These are phyloP conservation scores for Ptyas mucosa DNA, from an alignment of 2,113 vertebrate genomes.

Conservation along the genomic window DNA sequence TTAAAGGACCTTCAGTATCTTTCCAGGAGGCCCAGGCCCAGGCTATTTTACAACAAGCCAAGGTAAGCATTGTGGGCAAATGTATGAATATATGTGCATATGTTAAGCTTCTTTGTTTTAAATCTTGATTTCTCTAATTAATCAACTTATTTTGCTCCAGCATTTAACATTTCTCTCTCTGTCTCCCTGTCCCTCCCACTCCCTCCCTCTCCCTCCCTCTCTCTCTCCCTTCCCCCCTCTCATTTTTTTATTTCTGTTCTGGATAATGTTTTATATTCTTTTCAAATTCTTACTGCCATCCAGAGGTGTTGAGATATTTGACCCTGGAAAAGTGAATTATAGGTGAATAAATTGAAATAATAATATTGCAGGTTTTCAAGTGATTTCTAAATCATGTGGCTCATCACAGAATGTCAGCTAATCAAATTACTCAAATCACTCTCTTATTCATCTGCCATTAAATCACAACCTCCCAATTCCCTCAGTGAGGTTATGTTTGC, in stretches of 20 bases:
- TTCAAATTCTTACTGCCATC: neutral
- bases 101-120: neutral
- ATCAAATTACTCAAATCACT: neutral
- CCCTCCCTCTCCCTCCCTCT: too few species aligned
- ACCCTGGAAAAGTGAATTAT: neutral
- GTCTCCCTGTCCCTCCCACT: too few species aligned
- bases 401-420: neutral
- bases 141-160: neutral
- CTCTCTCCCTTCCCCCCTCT: accelerated
- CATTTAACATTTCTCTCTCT: neutral
- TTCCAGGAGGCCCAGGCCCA: constrained; percentile 88
- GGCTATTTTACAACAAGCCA: constrained; percentile 83
- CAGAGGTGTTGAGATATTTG: neutral
- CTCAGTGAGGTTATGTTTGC: neutral
- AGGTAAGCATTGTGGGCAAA: constrained; percentile 64
- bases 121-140: accelerated
- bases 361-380: neutral
- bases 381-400: neutral
- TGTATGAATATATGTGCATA: neutral
- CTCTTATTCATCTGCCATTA: neutral
- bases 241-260: neutral
- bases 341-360: neutral
- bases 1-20: constrained; percentile 81
- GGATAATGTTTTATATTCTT: neutral
- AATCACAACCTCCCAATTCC: neutral